Conservation (phyloP, 1,140 invertebrate species). For the Centruroides sculpturatus region DNA sequence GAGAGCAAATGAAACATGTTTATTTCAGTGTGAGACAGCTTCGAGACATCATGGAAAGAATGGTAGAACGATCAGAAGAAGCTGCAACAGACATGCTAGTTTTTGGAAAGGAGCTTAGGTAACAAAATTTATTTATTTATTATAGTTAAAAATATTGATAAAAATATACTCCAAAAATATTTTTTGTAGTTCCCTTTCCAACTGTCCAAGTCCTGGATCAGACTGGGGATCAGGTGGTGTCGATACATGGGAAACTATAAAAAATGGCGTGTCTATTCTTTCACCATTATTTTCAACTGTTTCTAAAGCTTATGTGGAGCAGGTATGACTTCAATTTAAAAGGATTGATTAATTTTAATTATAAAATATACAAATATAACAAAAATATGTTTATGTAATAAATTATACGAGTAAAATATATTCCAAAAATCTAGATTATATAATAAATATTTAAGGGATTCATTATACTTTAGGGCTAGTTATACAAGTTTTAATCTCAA, state of each 20-base stretch:
- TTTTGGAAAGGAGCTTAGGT: conserved; percentile 15
- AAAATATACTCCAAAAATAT: neutral
- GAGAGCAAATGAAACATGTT: conserved; percentile 43
- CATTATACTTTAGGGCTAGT: too few relatives aligned
- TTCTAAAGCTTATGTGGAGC: conserved; percentile 15
- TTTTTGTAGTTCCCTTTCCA: conserved; percentile 6
- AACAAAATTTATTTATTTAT: neutral
- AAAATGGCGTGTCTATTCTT: conserved; percentile 43
- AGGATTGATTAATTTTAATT: too few relatives aligned
- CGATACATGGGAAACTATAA: conserved; percentile 42
- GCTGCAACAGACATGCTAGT: conserved; percentile 39
- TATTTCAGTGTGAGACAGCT: conserved; percentile 38
- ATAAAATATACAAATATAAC: too few relatives aligned
- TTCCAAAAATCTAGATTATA: too few relatives aligned
- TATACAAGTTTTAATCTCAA: too few relatives aligned
- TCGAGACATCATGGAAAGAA: conserved; percentile 42
- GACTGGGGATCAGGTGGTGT: conserved; percentile 45
- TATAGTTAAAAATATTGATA: too few relatives aligned
- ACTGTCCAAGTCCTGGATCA: conserved; percentile 28
- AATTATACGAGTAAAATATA: too few relatives aligned
- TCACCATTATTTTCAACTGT: conserved; percentile 21
- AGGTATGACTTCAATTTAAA: conserved; percentile 18
- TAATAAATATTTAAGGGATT: too few relatives aligned
- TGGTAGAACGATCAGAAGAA: conserved; percentile 38
- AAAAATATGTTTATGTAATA: too few relatives aligned